Conservation (phyloP, 2,888 invertebrate species). For the Leucoptera coffeella region DNA sequence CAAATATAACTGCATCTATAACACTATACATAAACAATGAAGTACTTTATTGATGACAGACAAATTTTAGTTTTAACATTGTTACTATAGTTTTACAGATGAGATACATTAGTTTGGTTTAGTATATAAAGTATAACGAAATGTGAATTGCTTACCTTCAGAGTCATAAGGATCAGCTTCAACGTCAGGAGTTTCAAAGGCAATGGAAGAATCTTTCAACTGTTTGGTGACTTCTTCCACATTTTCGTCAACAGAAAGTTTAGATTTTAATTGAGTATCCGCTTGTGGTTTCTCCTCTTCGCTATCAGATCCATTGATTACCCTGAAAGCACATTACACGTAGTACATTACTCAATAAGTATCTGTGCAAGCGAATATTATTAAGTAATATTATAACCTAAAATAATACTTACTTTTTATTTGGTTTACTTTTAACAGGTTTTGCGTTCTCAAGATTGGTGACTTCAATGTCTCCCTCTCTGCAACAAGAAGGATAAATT, state of each 20-base stretch:
- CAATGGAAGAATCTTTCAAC: conserved; percentile 53
- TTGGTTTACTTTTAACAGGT: conserved; percentile 23
- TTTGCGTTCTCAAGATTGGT: conserved; percentile 32
- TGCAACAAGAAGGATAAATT: conserved; percentile 19
- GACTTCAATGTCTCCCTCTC: conserved; percentile 57
- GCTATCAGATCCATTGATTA: conserved; percentile 34
- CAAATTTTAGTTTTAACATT: too few species aligned
- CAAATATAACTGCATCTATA: too few species aligned
- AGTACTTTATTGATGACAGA: too few species aligned
- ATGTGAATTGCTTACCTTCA: too few species aligned
- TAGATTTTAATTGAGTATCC: conserved; percentile 38
- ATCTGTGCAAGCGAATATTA: too few species aligned
- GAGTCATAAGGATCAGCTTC: too few species aligned
- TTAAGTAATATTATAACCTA: conserved; percentile 33
- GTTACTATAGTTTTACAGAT: too few species aligned
- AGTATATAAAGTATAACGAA: too few species aligned
- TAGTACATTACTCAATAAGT: too few species aligned
- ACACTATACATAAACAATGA: too few species aligned
- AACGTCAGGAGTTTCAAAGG: conserved; percentile 17
- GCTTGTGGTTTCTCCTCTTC: conserved; percentile 41
- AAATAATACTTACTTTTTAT: conserved; percentile 38
- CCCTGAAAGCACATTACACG: conserved; percentile 17
- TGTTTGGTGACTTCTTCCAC: conserved; percentile 49
- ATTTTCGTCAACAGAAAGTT: conserved; percentile 41
- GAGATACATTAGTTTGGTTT: too few species aligned